Evolutionary conservation across 2,113 vertebrate species (phyloP).

Genomic region (Colinus virginianus): DNA sequence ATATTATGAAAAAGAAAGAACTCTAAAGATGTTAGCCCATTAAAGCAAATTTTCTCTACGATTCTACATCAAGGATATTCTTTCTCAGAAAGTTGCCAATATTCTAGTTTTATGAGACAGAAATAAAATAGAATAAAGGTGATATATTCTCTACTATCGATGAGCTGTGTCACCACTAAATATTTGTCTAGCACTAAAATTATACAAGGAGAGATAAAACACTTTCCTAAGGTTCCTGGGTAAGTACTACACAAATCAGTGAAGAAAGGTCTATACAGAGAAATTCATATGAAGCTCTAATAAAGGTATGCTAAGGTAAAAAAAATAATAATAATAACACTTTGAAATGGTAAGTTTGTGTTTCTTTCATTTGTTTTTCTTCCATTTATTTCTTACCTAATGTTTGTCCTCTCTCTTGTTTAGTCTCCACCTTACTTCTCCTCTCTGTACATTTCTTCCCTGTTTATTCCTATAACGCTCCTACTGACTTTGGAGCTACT

Average conservation of each 20-base stretch:
- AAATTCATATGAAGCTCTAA: background rate
- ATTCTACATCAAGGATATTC: background rate
- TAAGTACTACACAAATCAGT: constrained; percentile 3
- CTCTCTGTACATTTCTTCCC: background rate
- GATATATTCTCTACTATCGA: background rate
- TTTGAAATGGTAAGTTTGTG: background rate
- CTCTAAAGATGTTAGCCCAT: background rate
- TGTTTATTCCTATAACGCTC: background rate
- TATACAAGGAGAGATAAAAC: background rate
- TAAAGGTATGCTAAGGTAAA: background rate
- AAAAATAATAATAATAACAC: background rate
- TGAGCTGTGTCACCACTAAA: background rate
- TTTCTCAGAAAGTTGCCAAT: background rate
- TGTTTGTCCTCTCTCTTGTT: background rate
- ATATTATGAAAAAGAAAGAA: background rate
- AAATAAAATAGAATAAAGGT: background rate
- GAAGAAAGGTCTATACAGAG: background rate
- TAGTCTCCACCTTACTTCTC: background rate
- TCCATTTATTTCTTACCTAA: background rate
- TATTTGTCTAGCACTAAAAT: background rate
- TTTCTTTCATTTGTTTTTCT: too few relatives aligned
- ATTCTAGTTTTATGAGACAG: background rate
- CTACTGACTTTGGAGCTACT: background rate
- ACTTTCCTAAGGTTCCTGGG: background rate
- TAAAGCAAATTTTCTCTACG: background rate